A percentile compares a stretch with the other conserved stretches of the same genome.
Evolutionary conservation across 2,797 vertebrate genomes (phyloP).

Genomic region (Cuculus canorus): DNA sequence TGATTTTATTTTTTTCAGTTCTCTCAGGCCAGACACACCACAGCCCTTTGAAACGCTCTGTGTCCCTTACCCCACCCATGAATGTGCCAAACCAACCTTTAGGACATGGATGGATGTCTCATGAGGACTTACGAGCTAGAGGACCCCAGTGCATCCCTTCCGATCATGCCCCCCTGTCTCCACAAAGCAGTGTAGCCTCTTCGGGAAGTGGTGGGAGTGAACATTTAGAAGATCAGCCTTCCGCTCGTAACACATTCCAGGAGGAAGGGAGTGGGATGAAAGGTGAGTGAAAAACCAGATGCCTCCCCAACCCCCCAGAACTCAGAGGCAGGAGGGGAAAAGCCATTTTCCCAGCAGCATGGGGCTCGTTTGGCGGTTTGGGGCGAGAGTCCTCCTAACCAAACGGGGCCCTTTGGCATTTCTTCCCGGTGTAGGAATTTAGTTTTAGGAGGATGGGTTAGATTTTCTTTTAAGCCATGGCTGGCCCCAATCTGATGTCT

Average conservation of each 20-base stretch:
- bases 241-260: constrained; percentile 94
- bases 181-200: constrained; percentile 99
- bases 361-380: not conserved
- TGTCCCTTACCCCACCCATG: constrained; percentile 98
- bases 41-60: constrained; percentile 98
- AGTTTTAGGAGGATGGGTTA: not conserved
- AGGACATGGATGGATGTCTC: constrained; percentile 98
- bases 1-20: constrained; percentile 81
- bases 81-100: constrained; percentile 93
- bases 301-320: not conserved
- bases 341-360: not conserved
- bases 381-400: not conserved
- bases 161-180: constrained; percentile 96
- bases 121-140: constrained; percentile 94
- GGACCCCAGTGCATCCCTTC: constrained; percentile 88
- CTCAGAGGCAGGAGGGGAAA: constrained; percentile 23
- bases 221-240: constrained; percentile 94
- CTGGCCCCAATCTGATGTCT: not conserved
- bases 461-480: not conserved
- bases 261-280: constrained; percentile 98
- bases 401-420: accelerated
- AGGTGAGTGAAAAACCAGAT: constrained; percentile 85
- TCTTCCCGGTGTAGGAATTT: not conserved
- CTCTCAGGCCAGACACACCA: constrained; percentile 92
- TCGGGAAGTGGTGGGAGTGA: constrained; percentile 99